Evolutionary conservation across 2,888 invertebrate genomes (phyloP).

Genomic region (Ganaspis brasiliensis): DNA sequence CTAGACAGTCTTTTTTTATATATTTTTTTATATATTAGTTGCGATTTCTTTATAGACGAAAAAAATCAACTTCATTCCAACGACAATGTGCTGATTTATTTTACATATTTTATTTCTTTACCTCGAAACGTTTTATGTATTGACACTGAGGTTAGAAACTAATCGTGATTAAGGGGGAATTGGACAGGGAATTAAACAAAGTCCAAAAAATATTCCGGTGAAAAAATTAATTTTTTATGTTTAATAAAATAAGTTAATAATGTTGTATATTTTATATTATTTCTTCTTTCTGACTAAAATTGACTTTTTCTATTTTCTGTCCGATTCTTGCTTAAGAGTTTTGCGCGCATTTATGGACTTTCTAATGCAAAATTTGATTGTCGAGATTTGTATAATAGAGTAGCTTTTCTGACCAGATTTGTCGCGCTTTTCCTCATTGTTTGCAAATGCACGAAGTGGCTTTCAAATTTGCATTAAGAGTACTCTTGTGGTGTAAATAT

Average conservation of each 20-base stretch:
- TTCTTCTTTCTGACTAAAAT: no score
- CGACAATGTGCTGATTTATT: background rate
- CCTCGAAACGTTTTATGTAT: slow-evolving; percentile 31
- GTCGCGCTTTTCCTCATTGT: background rate
- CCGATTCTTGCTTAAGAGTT: background rate
- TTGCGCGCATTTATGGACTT: slow-evolving; percentile 14
- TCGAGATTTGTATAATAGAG: slow-evolving; percentile 16
- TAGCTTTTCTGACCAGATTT: slow-evolving; percentile 10
- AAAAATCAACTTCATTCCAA: slow-evolving; percentile 31
- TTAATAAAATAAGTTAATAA: no score
- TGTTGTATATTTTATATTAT: no score
- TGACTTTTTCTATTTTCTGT: no score
- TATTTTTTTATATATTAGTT: no score
- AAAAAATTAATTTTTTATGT: no score
- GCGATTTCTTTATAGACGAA: slow-evolving; percentile 27
- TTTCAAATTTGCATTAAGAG: slow-evolving; percentile 20
- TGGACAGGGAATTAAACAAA: no score
- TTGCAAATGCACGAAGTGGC: slow-evolving; percentile 21
- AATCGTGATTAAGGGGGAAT: background rate
- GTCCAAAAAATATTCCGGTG: no score
- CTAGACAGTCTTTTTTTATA: slow-evolving; percentile 16
- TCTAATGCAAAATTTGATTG: slow-evolving; percentile 21
- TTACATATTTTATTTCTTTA: slow-evolving; percentile 26
- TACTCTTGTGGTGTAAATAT: slow-evolving; percentile 23
- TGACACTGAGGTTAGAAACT: slow-evolving; percentile 28